Conservation (phyloP, 92 coral and sea anemone species). For the Galaxea fascicularis region DNA sequence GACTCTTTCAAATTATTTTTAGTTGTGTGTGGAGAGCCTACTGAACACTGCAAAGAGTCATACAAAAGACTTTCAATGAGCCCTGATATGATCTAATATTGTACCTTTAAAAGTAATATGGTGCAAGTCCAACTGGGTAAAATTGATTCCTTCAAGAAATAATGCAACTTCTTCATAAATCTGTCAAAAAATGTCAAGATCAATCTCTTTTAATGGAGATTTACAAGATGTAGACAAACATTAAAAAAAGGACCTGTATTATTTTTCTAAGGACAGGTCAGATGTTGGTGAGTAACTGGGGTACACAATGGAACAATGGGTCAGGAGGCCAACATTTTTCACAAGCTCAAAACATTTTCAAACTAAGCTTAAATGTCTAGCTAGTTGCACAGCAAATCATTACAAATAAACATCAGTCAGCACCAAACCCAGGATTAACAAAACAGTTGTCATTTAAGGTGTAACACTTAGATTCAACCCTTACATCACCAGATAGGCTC, state of each 20-base stretch:
- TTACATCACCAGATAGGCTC: constrained; percentile 84
- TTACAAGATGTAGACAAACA: too few relatives aligned
- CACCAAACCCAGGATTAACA: not conserved
- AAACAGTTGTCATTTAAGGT: not conserved
- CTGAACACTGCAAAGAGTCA: too few relatives aligned
- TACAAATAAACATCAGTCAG: too few relatives aligned
- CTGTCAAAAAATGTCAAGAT: constrained; percentile 41
- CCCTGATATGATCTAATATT: not conserved
- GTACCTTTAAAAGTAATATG: constrained; percentile 77
- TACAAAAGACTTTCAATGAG: too few relatives aligned
- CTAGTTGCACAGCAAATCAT: too few relatives aligned
- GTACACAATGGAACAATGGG: too few relatives aligned
- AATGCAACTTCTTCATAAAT: constrained; percentile 82
- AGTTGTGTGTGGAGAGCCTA: too few relatives aligned
- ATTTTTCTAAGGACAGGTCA: not conserved
- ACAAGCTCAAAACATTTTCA: too few relatives aligned
- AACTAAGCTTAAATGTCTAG: too few relatives aligned
- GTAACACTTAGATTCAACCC: not conserved
- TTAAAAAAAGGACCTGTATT: not conserved
- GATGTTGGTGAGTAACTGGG: too few relatives aligned
- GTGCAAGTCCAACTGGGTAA: constrained; percentile 72
- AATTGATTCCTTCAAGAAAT: constrained; percentile 76
- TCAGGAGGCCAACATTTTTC: too few relatives aligned
- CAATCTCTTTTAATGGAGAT: not conserved
- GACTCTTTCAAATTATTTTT: too few relatives aligned